A percentile compares a stretch with the other conserved stretches of the same genome.
Conservation (phyloP, 2,113 vertebrate species). For the Phalacrocorax aristotelis region DNA sequence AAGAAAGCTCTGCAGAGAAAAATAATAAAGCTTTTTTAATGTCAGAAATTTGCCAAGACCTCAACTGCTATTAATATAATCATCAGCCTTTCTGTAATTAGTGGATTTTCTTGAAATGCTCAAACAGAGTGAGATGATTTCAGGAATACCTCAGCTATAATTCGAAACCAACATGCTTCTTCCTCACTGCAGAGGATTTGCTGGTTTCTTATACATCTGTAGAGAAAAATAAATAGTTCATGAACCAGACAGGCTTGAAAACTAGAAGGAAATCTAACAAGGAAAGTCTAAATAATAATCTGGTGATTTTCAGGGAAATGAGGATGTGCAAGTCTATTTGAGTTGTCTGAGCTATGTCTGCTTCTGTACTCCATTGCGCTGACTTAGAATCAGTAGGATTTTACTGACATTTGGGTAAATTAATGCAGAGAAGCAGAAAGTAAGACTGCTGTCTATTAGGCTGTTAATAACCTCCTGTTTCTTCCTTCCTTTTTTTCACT, state of each 20-base stretch:
- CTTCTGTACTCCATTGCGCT: neutral
- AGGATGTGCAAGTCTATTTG: neutral
- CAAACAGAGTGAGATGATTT: neutral
- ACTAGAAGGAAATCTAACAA: neutral
- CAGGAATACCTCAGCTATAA: neutral
- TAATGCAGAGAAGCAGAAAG: neutral
- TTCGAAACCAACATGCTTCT: neutral
- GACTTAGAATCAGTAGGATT: neutral
- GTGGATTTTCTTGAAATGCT: neutral
- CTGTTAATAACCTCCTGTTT: neutral
- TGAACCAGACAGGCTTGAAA: accelerated
- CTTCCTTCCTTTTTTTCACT: neutral
- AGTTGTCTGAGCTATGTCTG: neutral
- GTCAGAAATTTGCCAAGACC: neutral
- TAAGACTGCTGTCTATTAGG: neutral
- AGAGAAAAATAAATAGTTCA: neutral
- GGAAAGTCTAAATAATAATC: neutral
- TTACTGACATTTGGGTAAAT: neutral
- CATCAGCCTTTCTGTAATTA: neutral
- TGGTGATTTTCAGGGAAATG: neutral
- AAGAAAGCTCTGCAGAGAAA: neutral
- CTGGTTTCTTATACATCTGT: neutral
- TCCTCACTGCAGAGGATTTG: neutral
- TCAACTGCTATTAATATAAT: neutral
- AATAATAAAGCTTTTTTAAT: neutral